Conservation (phyloP, 2,888 invertebrate genomes). For the Erpobdella octoculata region DNA sequence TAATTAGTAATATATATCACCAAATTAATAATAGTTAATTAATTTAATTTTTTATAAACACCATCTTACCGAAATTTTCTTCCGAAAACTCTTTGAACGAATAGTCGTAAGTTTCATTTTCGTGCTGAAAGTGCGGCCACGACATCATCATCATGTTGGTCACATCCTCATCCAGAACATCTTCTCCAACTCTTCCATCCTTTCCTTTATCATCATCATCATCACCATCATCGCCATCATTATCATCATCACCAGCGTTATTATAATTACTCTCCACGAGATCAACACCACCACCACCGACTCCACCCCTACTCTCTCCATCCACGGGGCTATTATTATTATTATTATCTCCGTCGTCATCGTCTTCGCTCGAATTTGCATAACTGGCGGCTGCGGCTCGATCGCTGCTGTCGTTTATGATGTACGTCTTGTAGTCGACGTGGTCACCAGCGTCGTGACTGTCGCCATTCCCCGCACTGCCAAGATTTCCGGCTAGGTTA, state of each 20-base stretch:
- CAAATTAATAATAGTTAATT: no score
- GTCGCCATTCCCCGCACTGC: no score
- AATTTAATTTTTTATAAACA: no score
- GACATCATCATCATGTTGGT: conserved; percentile 10
- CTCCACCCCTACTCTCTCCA: background rate
- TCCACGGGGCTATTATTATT: background rate
- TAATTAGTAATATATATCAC: no score
- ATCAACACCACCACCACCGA: background rate
- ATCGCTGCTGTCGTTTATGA: no score
- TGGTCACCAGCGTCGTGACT: no score
- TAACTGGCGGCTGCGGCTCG: no score
- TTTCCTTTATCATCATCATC: conserved; percentile 11
- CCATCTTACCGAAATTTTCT: no score
- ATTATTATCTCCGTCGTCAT: background rate
- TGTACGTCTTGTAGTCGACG: no score
- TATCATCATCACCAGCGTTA: background rate
- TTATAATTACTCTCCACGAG: no score
- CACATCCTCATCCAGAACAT: background rate
- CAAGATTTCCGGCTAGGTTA: no score
- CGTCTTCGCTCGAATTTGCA: background rate
- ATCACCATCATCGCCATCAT: background rate
- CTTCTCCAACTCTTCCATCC: background rate
- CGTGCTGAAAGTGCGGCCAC: background rate
- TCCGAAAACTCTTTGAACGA: no score
- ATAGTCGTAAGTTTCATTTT: background rate